These are phyloP conservation scores for Gallinago media DNA, from an alignment of 2,113 vertebrate species.

Conservation along the genomic window DNA sequence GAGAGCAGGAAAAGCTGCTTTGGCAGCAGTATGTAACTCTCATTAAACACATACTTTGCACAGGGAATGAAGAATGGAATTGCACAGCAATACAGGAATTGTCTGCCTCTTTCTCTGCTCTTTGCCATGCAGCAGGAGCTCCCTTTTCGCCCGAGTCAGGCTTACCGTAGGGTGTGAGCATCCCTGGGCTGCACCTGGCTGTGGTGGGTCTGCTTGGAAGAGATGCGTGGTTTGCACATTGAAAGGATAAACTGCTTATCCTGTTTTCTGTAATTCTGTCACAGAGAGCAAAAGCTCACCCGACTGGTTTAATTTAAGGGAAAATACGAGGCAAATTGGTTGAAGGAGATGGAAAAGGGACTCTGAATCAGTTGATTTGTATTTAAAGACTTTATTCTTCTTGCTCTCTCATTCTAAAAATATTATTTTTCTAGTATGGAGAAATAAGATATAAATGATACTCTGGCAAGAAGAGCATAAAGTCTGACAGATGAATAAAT, in stretches of 20 bases:
- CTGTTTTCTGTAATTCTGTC: slow-evolving; percentile 14
- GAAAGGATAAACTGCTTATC: slow-evolving; percentile 27
- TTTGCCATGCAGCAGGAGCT: neutral
- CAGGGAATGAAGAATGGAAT: neutral
- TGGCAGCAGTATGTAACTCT: neutral
- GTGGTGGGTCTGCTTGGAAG: neutral
- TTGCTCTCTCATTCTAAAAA: slow-evolving; percentile 17
- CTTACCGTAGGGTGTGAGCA: neutral
- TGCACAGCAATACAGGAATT: neutral
- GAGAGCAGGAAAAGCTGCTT: neutral
- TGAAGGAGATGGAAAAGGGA: slow-evolving; percentile 18
- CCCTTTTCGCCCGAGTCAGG: neutral
- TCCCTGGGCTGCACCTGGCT: neutral
- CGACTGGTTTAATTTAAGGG: neutral
- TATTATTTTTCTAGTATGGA: slow-evolving; percentile 24
- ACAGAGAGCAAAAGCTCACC: neutral
- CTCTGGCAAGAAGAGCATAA: slow-evolving; percentile 1
- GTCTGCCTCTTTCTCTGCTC: neutral
- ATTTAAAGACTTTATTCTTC: slow-evolving; percentile 17
- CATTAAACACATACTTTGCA: neutral
- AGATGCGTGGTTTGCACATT: neutral
- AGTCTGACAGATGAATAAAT: slow-evolving; percentile 29
- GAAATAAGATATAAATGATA: slow-evolving; percentile 40
- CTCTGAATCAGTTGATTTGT: neutral
- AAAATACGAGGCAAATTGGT: slow-evolving; percentile 14